Base-by-base conservation (phyloP, 2,797 vertebrate genomes). In the Simalia tracyae region DNA sequence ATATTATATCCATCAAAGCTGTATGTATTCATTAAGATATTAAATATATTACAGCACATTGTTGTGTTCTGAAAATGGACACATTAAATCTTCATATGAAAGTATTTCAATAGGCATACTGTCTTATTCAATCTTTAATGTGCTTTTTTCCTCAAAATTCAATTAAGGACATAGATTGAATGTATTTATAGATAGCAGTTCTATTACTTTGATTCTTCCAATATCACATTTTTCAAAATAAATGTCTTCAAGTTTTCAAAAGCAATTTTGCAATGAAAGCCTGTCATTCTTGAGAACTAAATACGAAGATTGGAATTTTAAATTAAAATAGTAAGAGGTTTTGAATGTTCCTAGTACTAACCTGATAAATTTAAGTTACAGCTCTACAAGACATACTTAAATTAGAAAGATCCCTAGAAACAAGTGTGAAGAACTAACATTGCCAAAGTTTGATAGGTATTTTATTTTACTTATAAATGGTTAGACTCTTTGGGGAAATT, bases 201-300 rank as follows among this genome's bases (percentile, higher is more conserved):
- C 94, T 93, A 95, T 95, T 96, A 96, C 96, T 95, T 92, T 95
- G 28, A 24, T 81, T 36, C 93, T 96, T 96, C 91, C 96, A 95
- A 93, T 8, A 94, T 2, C 24, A 92, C 56, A 93, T 89, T 19
- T 94, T 93, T 92, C 90, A 94, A 60, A 94, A 94, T 86, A 1
- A 95, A 90, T 90, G 84, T 97, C 95, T 96, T 94, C 50, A 93
- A 93, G 90, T 96, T 97, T 97, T 94, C 90, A 94, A 96, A 96
- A 91, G 84, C 92, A 90, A 93, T 96, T 93, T 97, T 93, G 92
- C 95, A 88, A 95, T 91, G 96, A 95, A 96, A 42, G 94, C 96
- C 94, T 96, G 94, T 94, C 94, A 94, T 93, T 96, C 94, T 64
- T 63, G 89, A 95, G 88, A 86, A 91, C 96, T 96, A 97, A 96